Percentiles rank a stretch among this genome's conserved stretches.
These are phyloP conservation scores for Trichomalopsis sarcophagae DNA, from an alignment of 1,140 invertebrate species.

Conservation along the genomic window DNA sequence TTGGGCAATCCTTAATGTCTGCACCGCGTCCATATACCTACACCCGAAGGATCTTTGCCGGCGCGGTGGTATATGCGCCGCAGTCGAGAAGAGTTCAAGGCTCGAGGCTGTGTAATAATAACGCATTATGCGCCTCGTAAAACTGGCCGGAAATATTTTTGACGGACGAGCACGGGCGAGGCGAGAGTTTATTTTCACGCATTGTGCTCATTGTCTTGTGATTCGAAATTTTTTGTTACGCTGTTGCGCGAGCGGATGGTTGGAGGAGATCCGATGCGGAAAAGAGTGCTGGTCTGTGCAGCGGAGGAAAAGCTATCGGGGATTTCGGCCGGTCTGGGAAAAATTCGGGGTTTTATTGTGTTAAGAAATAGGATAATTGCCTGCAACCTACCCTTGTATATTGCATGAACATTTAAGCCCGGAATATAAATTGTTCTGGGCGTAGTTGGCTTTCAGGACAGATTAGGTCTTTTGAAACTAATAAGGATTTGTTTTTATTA, in stretches of 20 bases:
- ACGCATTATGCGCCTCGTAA: conserved; percentile 5
- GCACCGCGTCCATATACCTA: not conserved
- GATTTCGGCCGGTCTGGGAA: not conserved
- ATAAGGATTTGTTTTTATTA: no score
- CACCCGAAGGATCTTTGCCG: not conserved
- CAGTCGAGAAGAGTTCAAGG: conserved; percentile 44
- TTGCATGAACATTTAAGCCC: no score
- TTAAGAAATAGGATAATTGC: no score
- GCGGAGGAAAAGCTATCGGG: no score
- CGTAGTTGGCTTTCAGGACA: no score
- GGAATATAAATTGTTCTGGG: no score
- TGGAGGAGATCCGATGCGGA: not conserved
- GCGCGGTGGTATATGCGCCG: no score
- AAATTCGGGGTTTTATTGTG: no score
- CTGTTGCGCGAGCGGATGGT: no score
- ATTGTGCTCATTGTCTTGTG: not conserved
- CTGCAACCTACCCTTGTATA: no score
- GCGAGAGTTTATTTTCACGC: conserved; percentile 16
- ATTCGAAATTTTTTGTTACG: not conserved
- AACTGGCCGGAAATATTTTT: conserved; percentile 15
- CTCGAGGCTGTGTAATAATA: not conserved
- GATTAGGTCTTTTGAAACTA: no score
- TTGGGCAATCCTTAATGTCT: conserved; percentile 59
- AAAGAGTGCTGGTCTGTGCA: not conserved
- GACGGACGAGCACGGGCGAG: not conserved